phyloP scores from a whole-genome alignment of 2,888 invertebrate species.

The Tolmerus cingulatus region DNA sequence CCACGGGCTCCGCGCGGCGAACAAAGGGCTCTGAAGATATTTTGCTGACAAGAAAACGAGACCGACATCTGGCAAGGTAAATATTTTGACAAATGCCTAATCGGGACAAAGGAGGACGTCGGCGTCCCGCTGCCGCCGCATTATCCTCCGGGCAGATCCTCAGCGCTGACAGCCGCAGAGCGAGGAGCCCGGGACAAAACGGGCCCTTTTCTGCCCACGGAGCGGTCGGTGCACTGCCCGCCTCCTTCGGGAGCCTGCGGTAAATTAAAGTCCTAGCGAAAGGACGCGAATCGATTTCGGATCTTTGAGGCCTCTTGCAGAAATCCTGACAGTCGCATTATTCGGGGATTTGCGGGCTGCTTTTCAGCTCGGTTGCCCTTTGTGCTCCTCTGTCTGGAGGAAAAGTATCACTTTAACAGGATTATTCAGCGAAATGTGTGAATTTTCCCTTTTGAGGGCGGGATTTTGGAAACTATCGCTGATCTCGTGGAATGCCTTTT shows the following conservation, averaged over 20 bases:
- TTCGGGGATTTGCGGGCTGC: background rate
- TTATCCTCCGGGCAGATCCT: slow-evolving; percentile 17
- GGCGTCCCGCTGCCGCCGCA: slow-evolving; percentile 47
- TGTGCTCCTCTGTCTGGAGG: background rate
- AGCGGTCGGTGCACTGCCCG: background rate
- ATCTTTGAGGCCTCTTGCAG: background rate
- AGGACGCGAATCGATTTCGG: slow-evolving; percentile 2
- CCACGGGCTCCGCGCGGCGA: background rate
- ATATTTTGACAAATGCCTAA: slow-evolving; percentile 54
- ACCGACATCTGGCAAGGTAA: slow-evolving; percentile 52
- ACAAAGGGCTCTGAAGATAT: slow-evolving; percentile 13
- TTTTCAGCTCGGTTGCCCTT: background rate
- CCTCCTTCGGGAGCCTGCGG: background rate
- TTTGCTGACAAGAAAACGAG: slow-evolving; percentile 41
- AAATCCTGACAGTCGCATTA: slow-evolving; percentile 1
- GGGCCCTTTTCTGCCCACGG: background rate
- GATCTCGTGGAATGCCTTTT: background rate
- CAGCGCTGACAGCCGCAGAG: slow-evolving; percentile 25
- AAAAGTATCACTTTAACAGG: slow-evolving; percentile 48
- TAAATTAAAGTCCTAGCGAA: background rate
- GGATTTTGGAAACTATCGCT: background rate
- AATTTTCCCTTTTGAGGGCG: background rate
- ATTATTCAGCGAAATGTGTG: slow-evolving; percentile 41
- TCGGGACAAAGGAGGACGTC: slow-evolving; percentile 51
- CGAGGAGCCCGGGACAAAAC: slow-evolving; percentile 11